Conservation (phyloP, 1,140 invertebrate species). For the Drosophila nannoptera region DNA sequence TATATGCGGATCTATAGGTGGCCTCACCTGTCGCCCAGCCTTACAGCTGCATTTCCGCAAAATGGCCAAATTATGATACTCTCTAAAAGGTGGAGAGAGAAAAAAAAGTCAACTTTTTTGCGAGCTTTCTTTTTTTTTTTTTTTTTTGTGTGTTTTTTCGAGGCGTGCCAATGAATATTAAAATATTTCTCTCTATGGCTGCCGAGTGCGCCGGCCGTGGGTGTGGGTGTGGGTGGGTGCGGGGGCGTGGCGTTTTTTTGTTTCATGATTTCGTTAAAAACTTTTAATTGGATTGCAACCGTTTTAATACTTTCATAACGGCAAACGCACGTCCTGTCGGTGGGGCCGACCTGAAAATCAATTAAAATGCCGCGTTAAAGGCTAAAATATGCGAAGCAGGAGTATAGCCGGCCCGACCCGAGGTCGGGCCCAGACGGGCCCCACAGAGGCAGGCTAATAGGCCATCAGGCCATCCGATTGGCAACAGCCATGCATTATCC, state of each 20-base stretch:
- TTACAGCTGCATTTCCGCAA: background rate
- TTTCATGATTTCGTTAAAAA: conserved; percentile 53
- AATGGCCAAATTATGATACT: background rate
- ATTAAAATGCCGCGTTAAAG: conserved; percentile 62
- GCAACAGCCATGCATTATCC: too few species aligned
- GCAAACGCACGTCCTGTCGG: conserved; percentile 25
- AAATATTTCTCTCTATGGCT: background rate
- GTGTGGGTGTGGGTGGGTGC: background rate
- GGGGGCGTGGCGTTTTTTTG: conserved; percentile 9
- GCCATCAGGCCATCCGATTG: conserved; percentile 14
- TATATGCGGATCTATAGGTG: too few species aligned
- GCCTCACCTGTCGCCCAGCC: too few species aligned
- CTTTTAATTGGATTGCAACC: conserved; percentile 73
- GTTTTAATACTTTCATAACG: conserved; percentile 68
- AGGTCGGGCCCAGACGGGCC: background rate
- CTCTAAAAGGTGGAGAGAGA: background rate
- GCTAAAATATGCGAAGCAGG: conserved; percentile 44
- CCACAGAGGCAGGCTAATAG: too few species aligned
- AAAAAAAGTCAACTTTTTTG: background rate
- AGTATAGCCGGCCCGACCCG: background rate
- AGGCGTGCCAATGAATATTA: conserved; percentile 11
- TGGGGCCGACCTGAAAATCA: conserved; percentile 58
- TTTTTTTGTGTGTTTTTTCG: background rate
- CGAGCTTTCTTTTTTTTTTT: background rate
- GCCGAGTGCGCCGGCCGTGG: background rate